Conservation (phyloP, 2,113 vertebrate genomes). For the Columba livia region DNA sequence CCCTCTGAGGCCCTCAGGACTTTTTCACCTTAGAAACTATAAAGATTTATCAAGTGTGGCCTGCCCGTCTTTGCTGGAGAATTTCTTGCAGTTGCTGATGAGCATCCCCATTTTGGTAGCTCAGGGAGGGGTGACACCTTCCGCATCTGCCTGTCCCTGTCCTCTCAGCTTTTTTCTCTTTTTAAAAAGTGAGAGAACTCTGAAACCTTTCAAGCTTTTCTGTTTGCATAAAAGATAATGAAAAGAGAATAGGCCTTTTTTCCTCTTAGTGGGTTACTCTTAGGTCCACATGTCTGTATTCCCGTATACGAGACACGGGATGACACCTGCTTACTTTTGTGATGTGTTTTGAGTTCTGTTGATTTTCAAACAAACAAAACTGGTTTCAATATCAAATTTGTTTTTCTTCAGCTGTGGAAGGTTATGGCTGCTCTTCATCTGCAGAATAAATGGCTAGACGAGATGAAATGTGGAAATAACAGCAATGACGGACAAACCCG, state of each 20-base stretch:
- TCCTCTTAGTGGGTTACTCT: neutral
- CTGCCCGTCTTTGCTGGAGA: neutral
- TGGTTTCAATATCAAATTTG: neutral
- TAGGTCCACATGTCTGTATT: neutral
- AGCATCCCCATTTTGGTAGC: neutral
- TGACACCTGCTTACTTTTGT: neutral
- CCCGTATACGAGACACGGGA: neutral
- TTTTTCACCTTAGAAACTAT: neutral
- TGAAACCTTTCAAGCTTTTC: neutral
- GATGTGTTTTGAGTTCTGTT: neutral
- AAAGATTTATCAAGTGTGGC: neutral
- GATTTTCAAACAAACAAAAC: neutral
- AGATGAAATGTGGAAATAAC: neutral
- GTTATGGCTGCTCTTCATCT: neutral
- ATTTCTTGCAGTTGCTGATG: neutral
- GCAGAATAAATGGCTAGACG: neutral
- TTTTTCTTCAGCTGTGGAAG: neutral
- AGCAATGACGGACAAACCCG: neutral
- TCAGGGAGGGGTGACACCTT: neutral
- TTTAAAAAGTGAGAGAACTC: neutral
- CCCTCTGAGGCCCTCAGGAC: neutral
- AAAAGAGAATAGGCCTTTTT: neutral
- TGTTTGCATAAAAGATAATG: neutral
- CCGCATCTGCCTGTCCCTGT: neutral
- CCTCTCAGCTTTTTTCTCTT: neutral